Evolutionary conservation across 2,113 vertebrate genomes (phyloP).

Genomic region (Pituophis catenifer): DNA sequence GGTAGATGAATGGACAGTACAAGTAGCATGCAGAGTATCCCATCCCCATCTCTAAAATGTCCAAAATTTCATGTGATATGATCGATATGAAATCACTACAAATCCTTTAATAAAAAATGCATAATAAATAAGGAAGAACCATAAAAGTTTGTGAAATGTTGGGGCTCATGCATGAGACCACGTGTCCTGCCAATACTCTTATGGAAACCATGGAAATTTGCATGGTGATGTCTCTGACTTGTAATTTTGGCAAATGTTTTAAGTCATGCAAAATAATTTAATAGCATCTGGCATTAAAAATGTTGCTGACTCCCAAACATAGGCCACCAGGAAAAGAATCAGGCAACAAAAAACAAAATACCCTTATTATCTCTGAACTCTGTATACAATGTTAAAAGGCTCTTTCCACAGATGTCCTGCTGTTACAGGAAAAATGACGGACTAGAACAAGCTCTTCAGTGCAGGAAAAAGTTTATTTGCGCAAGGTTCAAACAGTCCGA

Average conservation of each 20-base stretch:
- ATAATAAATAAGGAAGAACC: background rate
- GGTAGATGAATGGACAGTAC: background rate
- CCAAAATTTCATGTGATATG: background rate
- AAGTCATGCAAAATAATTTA: background rate
- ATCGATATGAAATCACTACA: background rate
- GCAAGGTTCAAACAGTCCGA: too few relatives aligned
- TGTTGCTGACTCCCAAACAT: background rate
- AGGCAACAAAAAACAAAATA: background rate
- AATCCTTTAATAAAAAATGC: background rate
- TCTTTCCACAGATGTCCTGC: background rate
- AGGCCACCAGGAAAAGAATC: background rate
- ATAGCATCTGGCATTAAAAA: background rate
- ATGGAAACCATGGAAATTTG: background rate
- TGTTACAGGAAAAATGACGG: too few relatives aligned
- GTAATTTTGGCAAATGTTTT: background rate
- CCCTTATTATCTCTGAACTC: background rate
- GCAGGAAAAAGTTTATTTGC: too few relatives aligned
- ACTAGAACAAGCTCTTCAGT: too few relatives aligned
- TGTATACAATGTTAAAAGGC: fast-evolving
- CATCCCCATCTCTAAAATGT: background rate
- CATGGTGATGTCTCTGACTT: background rate
- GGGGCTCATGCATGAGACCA: background rate
- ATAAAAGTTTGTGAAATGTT: background rate
- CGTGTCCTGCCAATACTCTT: background rate
- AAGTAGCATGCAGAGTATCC: background rate